These are phyloP conservation scores for Microtus montanus DNA, from an alignment of 2,113 vertebrate species.

Conservation along the genomic window DNA sequence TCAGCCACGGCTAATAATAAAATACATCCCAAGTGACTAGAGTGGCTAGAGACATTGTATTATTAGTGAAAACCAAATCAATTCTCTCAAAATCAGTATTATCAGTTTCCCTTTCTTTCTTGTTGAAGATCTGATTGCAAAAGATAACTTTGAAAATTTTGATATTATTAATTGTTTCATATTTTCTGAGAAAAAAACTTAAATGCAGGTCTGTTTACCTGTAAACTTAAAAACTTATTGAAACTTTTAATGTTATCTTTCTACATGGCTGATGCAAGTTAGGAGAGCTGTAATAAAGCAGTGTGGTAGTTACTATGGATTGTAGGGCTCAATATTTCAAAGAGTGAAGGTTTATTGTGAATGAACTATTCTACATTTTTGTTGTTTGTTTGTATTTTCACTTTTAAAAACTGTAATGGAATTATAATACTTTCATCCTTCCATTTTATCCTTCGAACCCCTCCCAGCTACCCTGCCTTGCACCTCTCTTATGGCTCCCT, in stretches of 20 bases:
- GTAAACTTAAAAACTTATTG: background rate
- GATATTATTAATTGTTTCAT: background rate
- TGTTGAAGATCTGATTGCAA: slow-evolving; percentile 17
- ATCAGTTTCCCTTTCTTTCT: slow-evolving; percentile 27
- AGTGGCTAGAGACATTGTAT: background rate
- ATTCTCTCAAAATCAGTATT: background rate
- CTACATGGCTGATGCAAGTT: slow-evolving; percentile 4
- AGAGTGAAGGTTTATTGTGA: background rate
- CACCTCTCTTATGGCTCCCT: background rate
- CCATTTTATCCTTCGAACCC: background rate
- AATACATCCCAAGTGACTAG: background rate
- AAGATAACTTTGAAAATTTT: background rate
- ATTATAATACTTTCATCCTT: background rate
- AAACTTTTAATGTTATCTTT: slow-evolving; percentile 9
- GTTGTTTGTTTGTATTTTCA: background rate
- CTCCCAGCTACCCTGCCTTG: background rate
- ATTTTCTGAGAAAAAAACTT: slow-evolving; percentile 24
- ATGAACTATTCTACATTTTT: background rate
- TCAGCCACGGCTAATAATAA: background rate
- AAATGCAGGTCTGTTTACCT: background rate
- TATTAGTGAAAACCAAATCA: slow-evolving; percentile 4
- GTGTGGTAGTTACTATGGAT: background rate
- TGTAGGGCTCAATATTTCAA: slow-evolving; percentile 2
- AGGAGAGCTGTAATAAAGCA: slow-evolving; percentile 1
- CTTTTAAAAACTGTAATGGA: background rate